A percentile compares a stretch with the other conserved stretches of the same genome.
Conservation (phyloP, 2,797 vertebrate species). For the Gadopsis bispinosus region DNA sequence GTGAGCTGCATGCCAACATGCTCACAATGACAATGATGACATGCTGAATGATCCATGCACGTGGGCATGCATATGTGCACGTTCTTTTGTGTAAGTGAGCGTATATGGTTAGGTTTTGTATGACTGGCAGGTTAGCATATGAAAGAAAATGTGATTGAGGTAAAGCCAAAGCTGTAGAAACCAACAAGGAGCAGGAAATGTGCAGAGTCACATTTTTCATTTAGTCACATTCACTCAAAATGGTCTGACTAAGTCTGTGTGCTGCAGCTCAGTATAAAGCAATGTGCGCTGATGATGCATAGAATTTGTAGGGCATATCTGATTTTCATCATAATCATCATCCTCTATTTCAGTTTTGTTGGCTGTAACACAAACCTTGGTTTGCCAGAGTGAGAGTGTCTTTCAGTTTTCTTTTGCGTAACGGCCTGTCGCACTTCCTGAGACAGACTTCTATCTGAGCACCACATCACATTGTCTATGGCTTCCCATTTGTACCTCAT, state of each 20-base stretch:
- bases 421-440: neutral
- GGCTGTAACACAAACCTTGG: neutral
- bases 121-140: too few species aligned
- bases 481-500: too few species aligned
- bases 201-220: neutral
- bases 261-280: constrained; percentile 8
- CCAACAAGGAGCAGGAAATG: neutral
- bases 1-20: neutral
- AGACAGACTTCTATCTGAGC: constrained; percentile 19
- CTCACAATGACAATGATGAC: neutral
- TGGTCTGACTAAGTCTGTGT: neutral
- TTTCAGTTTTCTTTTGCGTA: neutral
- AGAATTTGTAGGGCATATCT: neutral
- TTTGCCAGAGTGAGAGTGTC: neutral
- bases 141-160: neutral
- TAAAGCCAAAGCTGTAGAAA: neutral
- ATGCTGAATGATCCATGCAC: neutral
- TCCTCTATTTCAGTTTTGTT: neutral
- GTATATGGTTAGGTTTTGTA: too few species aligned
- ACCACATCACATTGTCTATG: neutral
- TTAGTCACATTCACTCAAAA: too few species aligned
- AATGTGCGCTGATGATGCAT: neutral
- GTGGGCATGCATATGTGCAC: too few species aligned
- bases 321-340: constrained; percentile 9
- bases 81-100: too few species aligned